Evolutionary conservation across 2,888 invertebrate genomes (phyloP).

Genomic region (Mimumesa dahlbomi): DNA sequence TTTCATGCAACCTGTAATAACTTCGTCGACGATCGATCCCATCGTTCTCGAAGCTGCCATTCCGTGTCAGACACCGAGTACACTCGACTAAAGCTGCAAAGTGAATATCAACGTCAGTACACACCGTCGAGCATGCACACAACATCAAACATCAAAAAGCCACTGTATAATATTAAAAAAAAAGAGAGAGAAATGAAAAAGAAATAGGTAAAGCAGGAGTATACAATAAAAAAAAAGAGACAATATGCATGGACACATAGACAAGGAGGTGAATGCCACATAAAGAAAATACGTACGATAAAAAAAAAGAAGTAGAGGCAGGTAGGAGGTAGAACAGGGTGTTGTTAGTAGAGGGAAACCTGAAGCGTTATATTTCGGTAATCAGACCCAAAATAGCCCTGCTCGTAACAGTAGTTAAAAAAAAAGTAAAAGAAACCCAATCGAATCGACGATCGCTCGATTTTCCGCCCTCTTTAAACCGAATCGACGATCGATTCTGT

Average conservation of each 20-base stretch:
- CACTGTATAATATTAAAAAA: slow-evolving; percentile 45
- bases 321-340: slow-evolving; percentile 1
- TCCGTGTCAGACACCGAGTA: slow-evolving; percentile 19
- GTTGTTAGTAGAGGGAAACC: slow-evolving; percentile 50
- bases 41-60: slow-evolving; percentile 21
- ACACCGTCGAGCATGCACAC: slow-evolving; percentile 68
- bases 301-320: slow-evolving; percentile 7
- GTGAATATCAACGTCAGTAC: slow-evolving; percentile 27
- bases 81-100: slow-evolving; percentile 26
- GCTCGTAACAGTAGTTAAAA: too few relatives aligned
- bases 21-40: slow-evolving; percentile 11
- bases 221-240: neutral
- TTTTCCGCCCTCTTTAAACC: slow-evolving; percentile 9
- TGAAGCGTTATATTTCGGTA: slow-evolving; percentile 42
- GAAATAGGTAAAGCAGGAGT: slow-evolving; percentile 20
- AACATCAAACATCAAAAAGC: slow-evolving; percentile 74
- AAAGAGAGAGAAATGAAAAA: slow-evolving; percentile 1
- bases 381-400: slow-evolving; percentile 11
- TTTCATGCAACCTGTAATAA: neutral
- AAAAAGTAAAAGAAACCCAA: slow-evolving; percentile 14
- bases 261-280: slow-evolving; percentile 8
- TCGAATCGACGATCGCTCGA: slow-evolving; percentile 14
- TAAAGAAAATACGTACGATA: slow-evolving; percentile 9
- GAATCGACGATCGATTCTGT: slow-evolving; percentile 7
- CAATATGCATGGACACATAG: slow-evolving; percentile 1